Percentiles rank a stretch among this genome's conserved stretches.
Conservation (phyloP, 2,888 invertebrate genomes). For the Pristionchus maxplancki region DNA sequence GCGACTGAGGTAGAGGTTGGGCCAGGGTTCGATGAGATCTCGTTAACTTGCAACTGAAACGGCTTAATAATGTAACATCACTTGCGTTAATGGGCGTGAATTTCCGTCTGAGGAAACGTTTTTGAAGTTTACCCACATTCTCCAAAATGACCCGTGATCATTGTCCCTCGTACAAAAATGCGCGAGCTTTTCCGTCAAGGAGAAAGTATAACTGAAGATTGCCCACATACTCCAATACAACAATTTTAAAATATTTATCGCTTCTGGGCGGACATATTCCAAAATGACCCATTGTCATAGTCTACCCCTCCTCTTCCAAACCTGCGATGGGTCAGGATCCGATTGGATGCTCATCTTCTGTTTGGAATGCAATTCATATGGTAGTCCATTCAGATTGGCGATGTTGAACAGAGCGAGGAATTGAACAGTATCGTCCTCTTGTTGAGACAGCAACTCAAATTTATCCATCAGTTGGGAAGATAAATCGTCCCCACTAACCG, state of each 20-base stretch:
- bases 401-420: constrained; percentile 71
- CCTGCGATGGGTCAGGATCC: constrained; percentile 1
- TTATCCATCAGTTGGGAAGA: no score
- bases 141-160: background rate
- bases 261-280: no score
- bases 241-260: no score
- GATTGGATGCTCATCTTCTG: constrained; percentile 53
- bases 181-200: no score
- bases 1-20: constrained; percentile 14
- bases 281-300: no score
- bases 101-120: background rate
- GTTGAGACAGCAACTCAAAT: constrained; percentile 69
- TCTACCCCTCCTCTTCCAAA: background rate
- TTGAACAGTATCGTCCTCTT: constrained; percentile 72
- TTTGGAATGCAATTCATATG: constrained; percentile 68
- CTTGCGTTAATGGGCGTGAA: background rate
- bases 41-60: constrained; percentile 27
- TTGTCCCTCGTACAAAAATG: no score
- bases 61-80: background rate
- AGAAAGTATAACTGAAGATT: no score
- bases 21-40: constrained; percentile 8
- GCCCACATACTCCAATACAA: no score
- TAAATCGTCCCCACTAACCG: constrained; percentile 53
- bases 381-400: constrained; percentile 69
- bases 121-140: background rate